These are phyloP conservation scores for Festucalex cinctus DNA, from an alignment of 2,113 vertebrate species.

Conservation along the genomic window DNA sequence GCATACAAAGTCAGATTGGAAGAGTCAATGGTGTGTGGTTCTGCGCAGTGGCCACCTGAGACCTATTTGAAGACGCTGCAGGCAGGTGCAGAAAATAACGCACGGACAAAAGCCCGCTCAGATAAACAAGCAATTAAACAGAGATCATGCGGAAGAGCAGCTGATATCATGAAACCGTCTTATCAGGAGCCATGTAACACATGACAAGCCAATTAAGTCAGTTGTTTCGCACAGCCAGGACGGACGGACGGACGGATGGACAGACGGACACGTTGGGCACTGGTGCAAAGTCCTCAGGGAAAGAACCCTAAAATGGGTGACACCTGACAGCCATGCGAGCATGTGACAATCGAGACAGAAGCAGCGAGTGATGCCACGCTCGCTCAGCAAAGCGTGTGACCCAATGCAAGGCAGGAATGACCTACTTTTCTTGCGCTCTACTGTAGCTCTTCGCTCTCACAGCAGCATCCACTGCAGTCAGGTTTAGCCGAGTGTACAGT, in stretches of 20 bases:
- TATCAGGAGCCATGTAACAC: conserved; percentile 19
- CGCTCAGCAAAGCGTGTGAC: conserved; percentile 54
- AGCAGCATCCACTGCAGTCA: conserved; percentile 54
- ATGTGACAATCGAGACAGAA: conserved; percentile 25
- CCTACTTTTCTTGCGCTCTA: conserved; percentile 68
- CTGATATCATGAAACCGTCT: conserved; percentile 22
- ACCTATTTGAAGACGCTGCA: conserved; percentile 11
- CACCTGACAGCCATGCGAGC: conserved; percentile 10
- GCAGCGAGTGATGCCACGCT: conserved; percentile 39
- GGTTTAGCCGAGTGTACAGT: conserved; percentile 68
- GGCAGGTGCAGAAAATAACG: conserved; percentile 13
- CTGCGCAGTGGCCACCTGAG: conserved; percentile 21
- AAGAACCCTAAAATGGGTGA: conserved; percentile 18
- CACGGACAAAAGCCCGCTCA: conserved; percentile 7
- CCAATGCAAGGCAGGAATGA: conserved; percentile 60
- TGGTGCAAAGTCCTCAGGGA: not conserved
- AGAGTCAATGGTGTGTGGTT: conserved; percentile 7
- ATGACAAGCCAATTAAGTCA: conserved; percentile 26
- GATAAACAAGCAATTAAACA: conserved; percentile 15
- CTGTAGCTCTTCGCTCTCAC: conserved; percentile 47
- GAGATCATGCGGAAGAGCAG: conserved; percentile 26
- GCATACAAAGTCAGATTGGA: conserved; percentile 2
- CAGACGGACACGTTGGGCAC: not conserved
- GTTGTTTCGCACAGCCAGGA: conserved; percentile 15
- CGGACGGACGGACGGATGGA: no score